phyloP scores from a whole-genome alignment of 2,113 vertebrate genomes.

The Mobula hypostoma region DNA sequence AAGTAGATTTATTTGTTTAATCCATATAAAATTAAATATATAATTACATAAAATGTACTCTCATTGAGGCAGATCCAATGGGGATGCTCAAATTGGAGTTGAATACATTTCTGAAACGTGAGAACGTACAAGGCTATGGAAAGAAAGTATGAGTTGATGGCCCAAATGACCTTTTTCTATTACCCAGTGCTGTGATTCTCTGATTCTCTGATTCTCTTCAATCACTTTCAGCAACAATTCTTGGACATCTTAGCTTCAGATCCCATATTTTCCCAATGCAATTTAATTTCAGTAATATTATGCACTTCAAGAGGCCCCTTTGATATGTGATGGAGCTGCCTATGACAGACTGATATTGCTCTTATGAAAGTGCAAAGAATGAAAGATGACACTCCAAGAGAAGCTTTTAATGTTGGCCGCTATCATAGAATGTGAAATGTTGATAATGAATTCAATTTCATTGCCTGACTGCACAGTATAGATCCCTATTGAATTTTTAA shows the following conservation, averaged over 20 bases:
- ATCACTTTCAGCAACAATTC: neutral
- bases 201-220: no score
- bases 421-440: neutral
- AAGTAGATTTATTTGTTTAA: no score
- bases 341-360: neutral
- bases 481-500: constrained; percentile 10
- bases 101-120: no score
- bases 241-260: neutral
- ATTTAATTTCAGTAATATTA: neutral
- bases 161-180: no score
- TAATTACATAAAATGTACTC: no score
- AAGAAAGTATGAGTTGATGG: no score
- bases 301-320: neutral
- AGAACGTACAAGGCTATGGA: no score
- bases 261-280: neutral
- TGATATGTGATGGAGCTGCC: neutral
- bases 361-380: neutral
- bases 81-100: no score
- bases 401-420: constrained; percentile 19
- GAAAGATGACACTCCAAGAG: neutral
- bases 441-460: constrained; percentile 31
- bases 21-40: no score
- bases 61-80: no score
- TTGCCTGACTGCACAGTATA: constrained; percentile 9
- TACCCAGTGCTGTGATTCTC: no score